phyloP scores from a whole-genome alignment of 2,113 vertebrate species.

The Pipra filicauda region DNA sequence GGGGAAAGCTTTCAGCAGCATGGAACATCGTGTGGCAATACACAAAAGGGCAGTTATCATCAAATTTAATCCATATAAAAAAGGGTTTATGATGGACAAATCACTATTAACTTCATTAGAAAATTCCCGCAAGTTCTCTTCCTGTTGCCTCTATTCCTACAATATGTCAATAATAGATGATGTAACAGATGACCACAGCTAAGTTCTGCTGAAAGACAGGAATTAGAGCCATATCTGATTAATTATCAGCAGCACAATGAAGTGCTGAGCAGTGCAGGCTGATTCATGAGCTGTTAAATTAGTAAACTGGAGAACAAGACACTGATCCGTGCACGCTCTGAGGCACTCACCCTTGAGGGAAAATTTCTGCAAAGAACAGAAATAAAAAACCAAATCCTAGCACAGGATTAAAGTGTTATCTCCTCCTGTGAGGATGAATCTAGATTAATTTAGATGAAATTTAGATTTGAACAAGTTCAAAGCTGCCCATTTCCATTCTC shows the following conservation, averaged over 20 bases:
- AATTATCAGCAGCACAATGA: constrained; percentile 60
- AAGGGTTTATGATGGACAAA: background rate
- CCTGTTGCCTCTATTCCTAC: background rate
- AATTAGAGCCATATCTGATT: constrained; percentile 65
- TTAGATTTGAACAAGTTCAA: background rate
- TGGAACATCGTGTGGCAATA: background rate
- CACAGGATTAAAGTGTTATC: background rate
- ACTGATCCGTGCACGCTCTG: background rate
- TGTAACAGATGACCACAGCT: constrained; percentile 16
- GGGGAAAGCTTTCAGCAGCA: background rate
- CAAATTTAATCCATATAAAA: background rate
- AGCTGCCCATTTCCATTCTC: background rate
- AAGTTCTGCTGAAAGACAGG: constrained; percentile 64
- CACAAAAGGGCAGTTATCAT: background rate
- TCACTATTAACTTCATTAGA: background rate
- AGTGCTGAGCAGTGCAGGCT: constrained; percentile 64
- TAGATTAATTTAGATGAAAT: constrained; percentile 1
- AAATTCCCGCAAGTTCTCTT: background rate
- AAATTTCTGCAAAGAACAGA: background rate
- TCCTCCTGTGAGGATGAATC: background rate
- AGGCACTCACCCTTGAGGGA: background rate
- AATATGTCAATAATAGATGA: constrained; percentile 29
- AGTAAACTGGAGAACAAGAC: constrained; percentile 43
- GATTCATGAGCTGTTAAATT: constrained; percentile 65
- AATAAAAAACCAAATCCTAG: constrained; percentile 19